Percentiles rank a stretch among this genome's conserved stretches.
These are phyloP conservation scores for Lycaon pictus DNA, from an alignment of 2,113 vertebrate genomes.

Conservation along the genomic window DNA sequence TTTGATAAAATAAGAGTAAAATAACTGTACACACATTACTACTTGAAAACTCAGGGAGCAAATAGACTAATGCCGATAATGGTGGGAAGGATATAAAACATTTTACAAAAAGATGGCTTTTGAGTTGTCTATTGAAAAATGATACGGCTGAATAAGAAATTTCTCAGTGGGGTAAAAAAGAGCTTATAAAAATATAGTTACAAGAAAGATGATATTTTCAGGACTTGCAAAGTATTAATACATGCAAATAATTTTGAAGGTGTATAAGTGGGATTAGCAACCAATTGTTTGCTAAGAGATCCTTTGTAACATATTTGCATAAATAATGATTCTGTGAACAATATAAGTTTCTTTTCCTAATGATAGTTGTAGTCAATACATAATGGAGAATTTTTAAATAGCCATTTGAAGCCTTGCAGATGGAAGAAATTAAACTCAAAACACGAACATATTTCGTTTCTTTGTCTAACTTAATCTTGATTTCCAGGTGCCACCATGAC, in stretches of 20 bases:
- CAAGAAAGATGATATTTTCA: background rate
- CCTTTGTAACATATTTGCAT: constrained; percentile 54
- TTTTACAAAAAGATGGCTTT: background rate
- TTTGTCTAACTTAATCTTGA: constrained; percentile 57
- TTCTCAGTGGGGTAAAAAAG: background rate
- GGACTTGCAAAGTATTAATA: background rate
- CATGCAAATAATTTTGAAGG: constrained; percentile 16
- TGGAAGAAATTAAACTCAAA: constrained; percentile 75
- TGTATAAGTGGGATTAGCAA: background rate
- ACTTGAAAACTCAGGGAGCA: background rate
- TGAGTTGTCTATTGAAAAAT: constrained; percentile 9
- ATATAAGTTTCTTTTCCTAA: constrained; percentile 36
- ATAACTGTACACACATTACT: background rate
- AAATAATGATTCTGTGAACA: constrained; percentile 57
- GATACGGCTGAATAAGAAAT: background rate
- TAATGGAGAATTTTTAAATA: constrained; percentile 56
- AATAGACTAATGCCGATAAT: background rate
- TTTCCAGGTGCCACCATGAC: constrained; percentile 67
- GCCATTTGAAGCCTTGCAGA: background rate
- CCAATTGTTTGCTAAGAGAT: background rate
- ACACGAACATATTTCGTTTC: constrained; percentile 67
- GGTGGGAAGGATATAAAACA: background rate
- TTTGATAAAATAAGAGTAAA: background rate
- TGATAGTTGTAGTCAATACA: background rate
- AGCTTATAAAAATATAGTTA: background rate